Evolutionary conservation across 2,797 vertebrate genomes (phyloP).

Genomic region (Uromys caudimaculatus): DNA sequence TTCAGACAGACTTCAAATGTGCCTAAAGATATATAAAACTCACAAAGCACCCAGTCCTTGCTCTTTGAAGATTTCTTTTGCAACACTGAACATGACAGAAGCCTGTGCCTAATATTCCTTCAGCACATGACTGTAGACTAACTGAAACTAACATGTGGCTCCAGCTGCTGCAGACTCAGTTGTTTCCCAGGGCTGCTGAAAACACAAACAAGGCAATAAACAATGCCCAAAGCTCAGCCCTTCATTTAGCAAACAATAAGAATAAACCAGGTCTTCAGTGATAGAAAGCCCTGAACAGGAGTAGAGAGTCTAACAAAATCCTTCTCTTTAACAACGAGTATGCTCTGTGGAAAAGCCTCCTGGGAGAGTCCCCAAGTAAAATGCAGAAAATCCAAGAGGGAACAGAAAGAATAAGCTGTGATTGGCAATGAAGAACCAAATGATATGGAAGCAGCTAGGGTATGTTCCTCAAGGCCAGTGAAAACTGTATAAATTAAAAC

Average conservation of each 20-base stretch:
- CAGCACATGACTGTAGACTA: background rate
- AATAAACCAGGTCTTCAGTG: background rate
- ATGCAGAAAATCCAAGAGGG: background rate
- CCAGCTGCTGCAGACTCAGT: background rate
- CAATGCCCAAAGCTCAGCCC: background rate
- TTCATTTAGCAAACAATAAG: conserved; percentile 42
- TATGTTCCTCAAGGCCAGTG: background rate
- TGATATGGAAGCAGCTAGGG: background rate
- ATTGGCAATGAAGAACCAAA: background rate
- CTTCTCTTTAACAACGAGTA: background rate
- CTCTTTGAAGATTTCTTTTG: background rate
- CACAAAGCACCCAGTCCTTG: background rate
- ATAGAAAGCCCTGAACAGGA: background rate
- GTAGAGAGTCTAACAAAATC: background rate
- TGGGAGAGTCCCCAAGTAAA: background rate
- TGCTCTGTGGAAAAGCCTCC: background rate
- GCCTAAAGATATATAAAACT: background rate
- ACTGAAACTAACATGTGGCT: background rate
- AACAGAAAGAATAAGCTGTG: background rate
- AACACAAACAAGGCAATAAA: conserved; percentile 1
- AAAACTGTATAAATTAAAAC: conserved; percentile 1
- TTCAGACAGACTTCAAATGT: background rate
- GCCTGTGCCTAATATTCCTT: background rate
- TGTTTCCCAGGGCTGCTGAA: background rate
- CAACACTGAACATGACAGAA: background rate